A percentile compares a stretch with the other conserved stretches of the same genome.
These are phyloP conservation scores for Ametastegia equiseti DNA, from an alignment of 2,888 invertebrate species.

Conservation along the genomic window DNA sequence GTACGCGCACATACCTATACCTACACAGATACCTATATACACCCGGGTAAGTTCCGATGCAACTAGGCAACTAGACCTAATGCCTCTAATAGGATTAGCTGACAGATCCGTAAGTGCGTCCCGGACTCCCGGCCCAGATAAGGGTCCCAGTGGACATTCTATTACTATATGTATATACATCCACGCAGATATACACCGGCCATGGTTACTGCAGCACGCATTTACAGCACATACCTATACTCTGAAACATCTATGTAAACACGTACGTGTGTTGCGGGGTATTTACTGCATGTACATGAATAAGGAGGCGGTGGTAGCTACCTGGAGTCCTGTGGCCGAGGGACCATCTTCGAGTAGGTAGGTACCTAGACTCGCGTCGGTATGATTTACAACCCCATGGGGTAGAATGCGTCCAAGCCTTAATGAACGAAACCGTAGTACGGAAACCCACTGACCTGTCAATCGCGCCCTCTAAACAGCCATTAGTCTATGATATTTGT, in stretches of 20 bases:
- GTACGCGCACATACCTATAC: background rate
- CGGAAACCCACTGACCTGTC: conserved; percentile 66
- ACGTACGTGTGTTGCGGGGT: background rate
- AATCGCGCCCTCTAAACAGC: conserved; percentile 61
- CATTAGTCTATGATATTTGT: conserved; percentile 55
- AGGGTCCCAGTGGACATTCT: conserved; percentile 57
- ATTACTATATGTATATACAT: background rate
- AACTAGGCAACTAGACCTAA: conserved; percentile 57
- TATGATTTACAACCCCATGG: conserved; percentile 64
- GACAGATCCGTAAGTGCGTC: conserved; percentile 63
- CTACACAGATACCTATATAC: background rate
- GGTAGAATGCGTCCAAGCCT: background rate
- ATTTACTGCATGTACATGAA: conserved; percentile 1
- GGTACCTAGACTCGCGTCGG: conserved; percentile 15
- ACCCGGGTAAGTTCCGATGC: conserved; percentile 35
- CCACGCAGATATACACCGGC: background rate
- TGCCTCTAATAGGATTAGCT: conserved; percentile 68
- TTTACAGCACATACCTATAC: too few relatives aligned
- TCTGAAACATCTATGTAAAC: too few relatives aligned
- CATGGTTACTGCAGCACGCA: background rate
- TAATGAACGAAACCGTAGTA: conserved; percentile 1
- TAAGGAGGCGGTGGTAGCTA: background rate
- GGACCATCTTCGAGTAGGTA: conserved; percentile 30
- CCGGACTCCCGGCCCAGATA: conserved; percentile 38
- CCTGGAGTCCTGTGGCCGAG: background rate